phyloP scores from a whole-genome alignment of 2,113 vertebrate species.

The Nestor notabilis region DNA sequence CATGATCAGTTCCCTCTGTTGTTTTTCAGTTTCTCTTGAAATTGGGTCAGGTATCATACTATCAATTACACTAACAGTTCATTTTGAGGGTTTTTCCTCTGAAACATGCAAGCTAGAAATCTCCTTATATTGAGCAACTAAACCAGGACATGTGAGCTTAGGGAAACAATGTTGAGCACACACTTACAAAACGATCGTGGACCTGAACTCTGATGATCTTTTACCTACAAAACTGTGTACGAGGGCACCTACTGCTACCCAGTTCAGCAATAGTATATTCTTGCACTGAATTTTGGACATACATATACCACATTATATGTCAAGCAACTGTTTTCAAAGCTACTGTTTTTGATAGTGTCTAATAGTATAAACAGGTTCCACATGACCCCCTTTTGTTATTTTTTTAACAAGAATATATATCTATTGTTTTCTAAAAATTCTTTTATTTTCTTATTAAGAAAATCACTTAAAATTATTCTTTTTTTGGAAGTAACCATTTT shows the following conservation, averaged over 20 bases:
- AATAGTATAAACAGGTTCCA: not conserved
- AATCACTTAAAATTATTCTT: not conserved
- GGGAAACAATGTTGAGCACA: not conserved
- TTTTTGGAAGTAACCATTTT: not conserved
- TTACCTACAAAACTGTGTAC: not conserved
- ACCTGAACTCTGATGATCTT: not conserved
- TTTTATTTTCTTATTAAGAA: not conserved
- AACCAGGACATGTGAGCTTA: not conserved
- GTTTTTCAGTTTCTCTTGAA: not conserved
- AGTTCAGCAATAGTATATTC: not conserved
- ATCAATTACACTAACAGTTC: not conserved
- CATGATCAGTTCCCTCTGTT: not conserved
- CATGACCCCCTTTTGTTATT: not conserved
- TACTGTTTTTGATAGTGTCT: not conserved
- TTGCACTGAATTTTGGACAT: not conserved
- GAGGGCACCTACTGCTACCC: not conserved
- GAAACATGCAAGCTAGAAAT: not conserved
- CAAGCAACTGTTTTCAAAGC: not conserved
- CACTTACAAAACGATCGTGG: not conserved
- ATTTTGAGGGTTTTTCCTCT: not conserved
- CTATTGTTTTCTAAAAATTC: not conserved
- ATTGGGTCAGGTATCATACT: not conserved
- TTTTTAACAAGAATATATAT: not conserved
- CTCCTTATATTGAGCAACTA: not conserved
- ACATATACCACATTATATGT: not conserved